A percentile compares a stretch with the other conserved stretches of the same genome.
Conservation (phyloP, 2,113 vertebrate species). For the Suncus etruscus region DNA sequence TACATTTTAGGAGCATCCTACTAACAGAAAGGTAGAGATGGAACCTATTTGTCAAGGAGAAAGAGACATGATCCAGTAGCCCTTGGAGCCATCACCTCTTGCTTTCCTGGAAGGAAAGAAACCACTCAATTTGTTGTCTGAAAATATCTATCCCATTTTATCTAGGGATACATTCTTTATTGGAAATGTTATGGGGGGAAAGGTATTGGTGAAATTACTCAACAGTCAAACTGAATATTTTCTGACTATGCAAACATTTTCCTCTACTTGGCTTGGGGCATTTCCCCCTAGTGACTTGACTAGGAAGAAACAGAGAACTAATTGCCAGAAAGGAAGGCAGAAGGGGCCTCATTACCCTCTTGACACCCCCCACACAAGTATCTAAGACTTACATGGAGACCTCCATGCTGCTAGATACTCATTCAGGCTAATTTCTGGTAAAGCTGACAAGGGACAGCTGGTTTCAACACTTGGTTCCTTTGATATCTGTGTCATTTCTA, state of each 20-base stretch:
- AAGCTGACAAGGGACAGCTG: not conserved
- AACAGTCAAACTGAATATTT: not conserved
- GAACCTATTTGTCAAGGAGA: not conserved
- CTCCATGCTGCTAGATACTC: not conserved
- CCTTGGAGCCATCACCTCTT: not conserved
- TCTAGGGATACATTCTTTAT: slow-evolving; percentile 3
- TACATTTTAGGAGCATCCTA: not conserved
- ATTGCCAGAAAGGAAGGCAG: not conserved
- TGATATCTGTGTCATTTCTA: slow-evolving; percentile 35
- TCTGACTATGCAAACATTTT: slow-evolving; percentile 24
- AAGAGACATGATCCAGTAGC: not conserved
- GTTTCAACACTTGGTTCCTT: not conserved
- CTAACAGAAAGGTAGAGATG: not conserved
- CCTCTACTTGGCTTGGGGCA: not conserved
- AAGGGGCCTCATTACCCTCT: not conserved
- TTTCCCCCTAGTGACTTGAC: not conserved
- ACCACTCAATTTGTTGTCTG: too few relatives aligned
- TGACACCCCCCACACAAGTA: not conserved
- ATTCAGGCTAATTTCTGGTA: not conserved
- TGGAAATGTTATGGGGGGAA: slow-evolving; percentile 13
- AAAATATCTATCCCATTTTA: not conserved
- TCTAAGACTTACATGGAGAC: not conserved
- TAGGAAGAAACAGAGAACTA: not conserved
- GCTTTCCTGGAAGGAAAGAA: not conserved
- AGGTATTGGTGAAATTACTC: not conserved